A percentile compares a stretch with the other conserved stretches of the same genome.
These are phyloP conservation scores for Nomada fabriciana DNA, from an alignment of 2,888 invertebrate species.

Conservation along the genomic window DNA sequence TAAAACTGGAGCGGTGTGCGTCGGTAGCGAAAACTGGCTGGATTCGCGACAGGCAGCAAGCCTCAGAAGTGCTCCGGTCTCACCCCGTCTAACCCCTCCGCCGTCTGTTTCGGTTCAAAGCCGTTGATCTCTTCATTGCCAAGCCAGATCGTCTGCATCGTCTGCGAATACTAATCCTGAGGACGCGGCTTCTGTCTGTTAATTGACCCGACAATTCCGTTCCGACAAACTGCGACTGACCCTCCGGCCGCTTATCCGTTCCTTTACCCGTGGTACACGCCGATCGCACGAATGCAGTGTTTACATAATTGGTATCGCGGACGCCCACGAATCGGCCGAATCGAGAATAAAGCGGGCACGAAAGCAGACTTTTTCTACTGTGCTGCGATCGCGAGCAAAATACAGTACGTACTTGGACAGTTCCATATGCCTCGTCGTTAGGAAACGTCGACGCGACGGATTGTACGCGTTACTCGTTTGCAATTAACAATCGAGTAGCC, in stretches of 20 bases:
- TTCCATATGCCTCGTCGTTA: background rate
- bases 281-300: background rate
- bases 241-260: constrained; percentile 15
- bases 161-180: constrained; percentile 9
- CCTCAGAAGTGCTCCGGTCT: constrained; percentile 69
- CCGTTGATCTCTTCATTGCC: constrained; percentile 44
- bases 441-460: background rate
- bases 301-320: too few relatives aligned
- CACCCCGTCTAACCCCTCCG: constrained; percentile 12
- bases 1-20: constrained; percentile 35
- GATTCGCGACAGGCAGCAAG: constrained; percentile 63
- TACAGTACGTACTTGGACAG: background rate
- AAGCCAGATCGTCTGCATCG: constrained; percentile 15
- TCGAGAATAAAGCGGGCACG: background rate
- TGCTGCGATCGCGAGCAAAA: background rate
- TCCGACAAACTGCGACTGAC: constrained; percentile 19
- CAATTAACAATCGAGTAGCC: background rate
- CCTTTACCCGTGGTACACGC: background rate
- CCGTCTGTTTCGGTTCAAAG: constrained; percentile 21
- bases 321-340: background rate
- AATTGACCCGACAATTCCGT: constrained; percentile 54
- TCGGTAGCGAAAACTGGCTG: background rate
- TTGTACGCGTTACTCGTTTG: background rate
- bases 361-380: background rate
- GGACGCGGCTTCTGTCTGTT: constrained; percentile 38